These are phyloP conservation scores for Micromesistius poutassou DNA, from an alignment of 2,797 vertebrate species.

Conservation along the genomic window DNA sequence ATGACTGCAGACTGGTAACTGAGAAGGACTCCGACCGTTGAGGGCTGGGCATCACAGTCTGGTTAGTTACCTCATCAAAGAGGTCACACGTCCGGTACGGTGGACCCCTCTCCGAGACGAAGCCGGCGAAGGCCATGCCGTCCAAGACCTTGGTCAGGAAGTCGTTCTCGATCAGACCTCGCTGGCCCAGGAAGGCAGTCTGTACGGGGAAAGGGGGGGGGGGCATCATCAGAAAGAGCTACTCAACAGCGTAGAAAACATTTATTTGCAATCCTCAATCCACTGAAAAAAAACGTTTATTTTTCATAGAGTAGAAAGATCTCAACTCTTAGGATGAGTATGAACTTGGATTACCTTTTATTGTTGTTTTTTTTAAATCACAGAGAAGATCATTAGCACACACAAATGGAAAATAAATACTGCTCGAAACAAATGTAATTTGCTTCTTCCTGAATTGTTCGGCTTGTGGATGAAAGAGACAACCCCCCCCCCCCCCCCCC, in stretches of 20 bases:
- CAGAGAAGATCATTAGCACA: slow-evolving; percentile 31
- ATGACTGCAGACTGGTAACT: not conserved
- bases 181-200: slow-evolving; percentile 95
- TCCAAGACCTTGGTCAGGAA: slow-evolving; percentile 97
- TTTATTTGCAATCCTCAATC: slow-evolving; percentile 37
- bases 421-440: slow-evolving; percentile 53
- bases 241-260: slow-evolving; percentile 46
- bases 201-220: slow-evolving; percentile 53
- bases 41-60: slow-evolving; percentile 13
- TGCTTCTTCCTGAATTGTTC: slow-evolving; percentile 51
- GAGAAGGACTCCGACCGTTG: not conserved
- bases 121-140: slow-evolving; percentile 98
- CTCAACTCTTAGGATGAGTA: not conserved
- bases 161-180: slow-evolving; percentile 95
- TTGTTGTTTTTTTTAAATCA: slow-evolving; percentile 21
- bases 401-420: slow-evolving; percentile 41
- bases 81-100: slow-evolving; percentile 95
- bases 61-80: slow-evolving; percentile 89
- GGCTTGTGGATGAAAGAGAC: slow-evolving; percentile 46
- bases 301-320: too few relatives aligned
- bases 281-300: slow-evolving; percentile 18
- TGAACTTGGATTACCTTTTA: slow-evolving; percentile 16
- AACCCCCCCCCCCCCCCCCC: slow-evolving; percentile 55
- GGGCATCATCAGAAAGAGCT: slow-evolving; percentile 6
- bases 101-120: slow-evolving; percentile 95